These are phyloP conservation scores for Siphonodentalium dalli DNA, from an alignment of 2,888 invertebrate genomes.

Conservation along the genomic window DNA sequence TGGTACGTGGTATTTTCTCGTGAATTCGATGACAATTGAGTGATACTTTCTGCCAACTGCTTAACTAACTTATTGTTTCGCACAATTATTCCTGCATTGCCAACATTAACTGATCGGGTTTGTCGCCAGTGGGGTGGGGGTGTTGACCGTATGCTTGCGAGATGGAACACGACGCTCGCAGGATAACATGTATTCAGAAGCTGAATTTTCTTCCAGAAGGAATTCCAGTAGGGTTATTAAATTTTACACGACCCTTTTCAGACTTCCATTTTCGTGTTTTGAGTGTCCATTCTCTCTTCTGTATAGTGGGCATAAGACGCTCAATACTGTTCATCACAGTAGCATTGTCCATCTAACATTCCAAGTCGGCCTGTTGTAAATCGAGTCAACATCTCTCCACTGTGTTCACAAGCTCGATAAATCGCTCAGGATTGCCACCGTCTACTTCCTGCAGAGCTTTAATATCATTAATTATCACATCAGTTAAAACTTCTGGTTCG, in stretches of 20 bases:
- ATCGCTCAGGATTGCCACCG: conserved; percentile 2
- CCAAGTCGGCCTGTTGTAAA: conserved; percentile 3
- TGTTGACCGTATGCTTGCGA: no score
- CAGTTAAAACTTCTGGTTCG: conserved; percentile 1
- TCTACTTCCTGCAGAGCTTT: conserved; percentile 1
- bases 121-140: no score
- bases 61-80: conserved; percentile 1
- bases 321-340: conserved; percentile 14
- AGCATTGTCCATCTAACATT: conserved; percentile 11
- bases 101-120: background rate
- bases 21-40: no score
- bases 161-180: no score
- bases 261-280: background rate
- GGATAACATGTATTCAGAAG: conserved; percentile 6
- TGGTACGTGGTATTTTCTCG: no score
- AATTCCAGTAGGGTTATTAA: conserved; percentile 4
- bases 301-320: conserved; percentile 3
- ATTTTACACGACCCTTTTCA: background rate
- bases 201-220: conserved; percentile 3
- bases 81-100: background rate
- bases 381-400: conserved; percentile 13
- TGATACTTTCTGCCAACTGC: conserved; percentile 4
- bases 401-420: conserved; percentile 1
- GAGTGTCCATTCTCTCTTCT: conserved; percentile 11
- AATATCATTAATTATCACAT: conserved; percentile 5